Conservation (phyloP, 1,140 invertebrate genomes). For the Sminthurinus signatus region DNA sequence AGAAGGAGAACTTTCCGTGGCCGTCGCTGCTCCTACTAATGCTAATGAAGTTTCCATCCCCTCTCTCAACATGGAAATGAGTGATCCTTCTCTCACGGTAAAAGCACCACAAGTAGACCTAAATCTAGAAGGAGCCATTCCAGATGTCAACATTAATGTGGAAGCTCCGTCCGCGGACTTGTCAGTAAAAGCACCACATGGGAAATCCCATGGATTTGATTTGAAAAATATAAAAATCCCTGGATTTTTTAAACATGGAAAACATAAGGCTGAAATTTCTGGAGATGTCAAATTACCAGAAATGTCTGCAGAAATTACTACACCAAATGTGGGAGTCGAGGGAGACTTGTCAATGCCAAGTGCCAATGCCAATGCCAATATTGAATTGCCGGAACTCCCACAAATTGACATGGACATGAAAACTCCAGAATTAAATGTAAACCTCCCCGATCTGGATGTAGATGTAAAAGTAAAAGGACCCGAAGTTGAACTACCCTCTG, state of each 20-base stretch:
- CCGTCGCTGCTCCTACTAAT: too few species aligned
- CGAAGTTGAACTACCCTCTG: background rate
- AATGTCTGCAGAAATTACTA: background rate
- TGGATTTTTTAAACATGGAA: conserved; percentile 3
- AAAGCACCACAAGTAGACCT: background rate
- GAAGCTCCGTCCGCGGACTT: background rate
- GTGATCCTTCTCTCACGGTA: background rate
- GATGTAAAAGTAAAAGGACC: background rate
- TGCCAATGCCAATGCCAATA: background rate
- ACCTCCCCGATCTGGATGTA: too few species aligned
- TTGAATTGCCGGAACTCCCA: background rate
- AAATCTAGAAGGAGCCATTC: background rate
- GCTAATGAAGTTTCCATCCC: background rate
- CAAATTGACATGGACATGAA: background rate
- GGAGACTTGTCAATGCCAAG: background rate
- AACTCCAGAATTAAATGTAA: conserved; percentile 1
- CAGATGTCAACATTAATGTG: background rate
- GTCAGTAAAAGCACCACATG: background rate
- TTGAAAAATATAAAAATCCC: conserved; percentile 1
- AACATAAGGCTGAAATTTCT: background rate
- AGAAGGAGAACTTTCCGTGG: too few species aligned
- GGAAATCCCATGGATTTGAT: background rate
- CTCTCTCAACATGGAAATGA: too few species aligned
- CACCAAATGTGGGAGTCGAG: background rate
- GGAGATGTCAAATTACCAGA: background rate